Evolutionary conservation across 30 jellyfish, hydroid and myxozoan genomes (phyloP).

Genomic region (Pseudorhiza aurosa): DNA sequence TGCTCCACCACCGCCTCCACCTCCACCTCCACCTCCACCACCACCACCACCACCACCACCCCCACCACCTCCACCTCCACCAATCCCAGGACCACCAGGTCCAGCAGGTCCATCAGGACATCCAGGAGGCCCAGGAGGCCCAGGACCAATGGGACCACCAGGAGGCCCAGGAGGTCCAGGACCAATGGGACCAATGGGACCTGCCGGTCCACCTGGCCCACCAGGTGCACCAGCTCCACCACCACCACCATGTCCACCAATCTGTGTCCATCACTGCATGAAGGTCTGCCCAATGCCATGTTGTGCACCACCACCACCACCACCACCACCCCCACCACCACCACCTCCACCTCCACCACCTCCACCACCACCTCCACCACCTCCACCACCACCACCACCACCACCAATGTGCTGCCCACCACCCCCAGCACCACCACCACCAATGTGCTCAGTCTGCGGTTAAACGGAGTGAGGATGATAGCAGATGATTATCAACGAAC

Average conservation of each 20-base stretch:
- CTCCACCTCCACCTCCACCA: slow-evolving; percentile 90
- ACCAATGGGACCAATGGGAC: slow-evolving; percentile 98
- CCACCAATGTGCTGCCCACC: slow-evolving; percentile 87
- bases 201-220: slow-evolving; percentile 99
- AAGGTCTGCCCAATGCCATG: slow-evolving; percentile 88
- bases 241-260: slow-evolving; percentile 99
- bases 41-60: slow-evolving; percentile 92
- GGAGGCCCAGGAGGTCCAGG: slow-evolving; percentile 99
- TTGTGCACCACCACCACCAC: slow-evolving; percentile 94
- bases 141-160: slow-evolving; percentile 99
- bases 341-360: slow-evolving; percentile 95
- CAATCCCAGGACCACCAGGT: slow-evolving; percentile 96
- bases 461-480: slow-evolving; percentile 34
- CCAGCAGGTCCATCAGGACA: slow-evolving; percentile 94
- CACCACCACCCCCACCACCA: slow-evolving; percentile 98
- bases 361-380: slow-evolving; percentile 97
- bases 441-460: slow-evolving; percentile 82
- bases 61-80: slow-evolving; percentile 98
- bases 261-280: slow-evolving; percentile 95
- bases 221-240: slow-evolving; percentile 99
- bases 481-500: slow-evolving; percentile 38
- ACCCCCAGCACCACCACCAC: slow-evolving; percentile 98
- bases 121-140: slow-evolving; percentile 98
- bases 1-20: slow-evolving; percentile 88
- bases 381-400: slow-evolving; percentile 88